Base-by-base conservation (phyloP, 1,140 invertebrate species). In the Penaeus japonicus region DNA sequence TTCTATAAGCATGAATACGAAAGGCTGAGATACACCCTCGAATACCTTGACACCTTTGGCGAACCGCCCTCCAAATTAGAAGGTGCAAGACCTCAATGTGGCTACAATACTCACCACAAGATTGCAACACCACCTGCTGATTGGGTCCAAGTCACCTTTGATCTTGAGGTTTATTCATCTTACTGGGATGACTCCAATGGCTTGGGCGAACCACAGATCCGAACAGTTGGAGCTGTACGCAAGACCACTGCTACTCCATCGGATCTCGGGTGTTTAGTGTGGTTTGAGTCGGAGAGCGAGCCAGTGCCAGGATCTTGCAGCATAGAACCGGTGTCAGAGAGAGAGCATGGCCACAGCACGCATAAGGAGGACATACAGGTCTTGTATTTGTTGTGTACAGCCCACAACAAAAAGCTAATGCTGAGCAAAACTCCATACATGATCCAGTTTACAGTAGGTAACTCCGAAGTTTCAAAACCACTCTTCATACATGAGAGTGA, bases 1-100 rank as follows among this genome's bases (percentile, higher is more conserved):
- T 90, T 89, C 39, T 90, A 90, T 62, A 90, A 90, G 32, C 90
- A 90, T 84, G 90, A 90, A 78, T 90, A 90, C 59, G 90, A 90
- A 57, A 77, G 90, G 18, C 27, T 90, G 47, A 53, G 90, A 27
- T 90, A 90, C 85, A 90, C 90, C 22, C 85, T 90, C 27, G 84
- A 90, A 54, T 90, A 90, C 85, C 75, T 90, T 18, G 90, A 90
- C 35, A 90, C 84, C 1, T 90, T 90, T 84, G 90, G 90, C 22
- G 35, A 89, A 35, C 55, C 87, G 7, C 90, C 87, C 20, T 62
- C 80, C 27, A 65, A 84, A 18, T 73, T 57, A 24, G 81, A 84
- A 47, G 75, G 24, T 12, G 59, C 57, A 32, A 77, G 70, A 27
- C 73, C 75, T 4, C 79, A 85, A 10, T 89, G 89, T 83, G 89